Evolutionary conservation across 53 echinoderm and acorn worm species (phyloP), one percentile per base, ranked within the genome.

Genomic region (Holothuria leucospilota): DNA sequence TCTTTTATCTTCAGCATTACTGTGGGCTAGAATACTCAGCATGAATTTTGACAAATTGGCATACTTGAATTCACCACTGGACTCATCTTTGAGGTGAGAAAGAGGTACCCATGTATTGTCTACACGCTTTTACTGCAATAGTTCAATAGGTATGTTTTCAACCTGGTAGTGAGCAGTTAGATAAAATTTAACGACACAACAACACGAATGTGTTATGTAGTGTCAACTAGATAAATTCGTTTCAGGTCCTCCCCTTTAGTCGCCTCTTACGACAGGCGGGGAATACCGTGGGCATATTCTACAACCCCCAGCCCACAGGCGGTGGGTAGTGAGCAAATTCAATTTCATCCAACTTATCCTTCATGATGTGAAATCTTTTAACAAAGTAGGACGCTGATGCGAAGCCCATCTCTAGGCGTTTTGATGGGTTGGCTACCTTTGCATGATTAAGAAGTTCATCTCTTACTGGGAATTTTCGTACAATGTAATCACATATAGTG

Each of bases 1-100:
- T 24, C 83, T 63, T 75, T 90, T 87, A 82, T 93, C 90, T 75
- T 88, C 86, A 60, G 86, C 90, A 88, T 88, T 93, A 49, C 88
- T 90, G 23, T 88, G 84, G 9, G 88, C 71, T 16, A 93, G 85
- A 41, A 90, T 85, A 29, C 77, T 66, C 8, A 90, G 86, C 88
- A 82, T 88, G n/a, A 85, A 21, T 78, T 89, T 82, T 46, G 90
- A 39, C 4, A 92, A 82, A 52, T 71, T 21, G 28, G 27, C 49
- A 78, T 82, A 92, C 84, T 89, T 86, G 0, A 89, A 68, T n/a
- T 81, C 34, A 27, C 51, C 74, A 53, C 85, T 78, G 71, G 88
- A 67, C 39, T 77, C 71, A 69, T 93, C 86, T 68, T 86, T 85
- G 4, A 89, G 20, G 29, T 83, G 34, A 3, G 88, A 88, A 28